These are phyloP conservation scores for Wasmannia auropunctata DNA, from an alignment of 1,140 invertebrate species.

Conservation along the genomic window DNA sequence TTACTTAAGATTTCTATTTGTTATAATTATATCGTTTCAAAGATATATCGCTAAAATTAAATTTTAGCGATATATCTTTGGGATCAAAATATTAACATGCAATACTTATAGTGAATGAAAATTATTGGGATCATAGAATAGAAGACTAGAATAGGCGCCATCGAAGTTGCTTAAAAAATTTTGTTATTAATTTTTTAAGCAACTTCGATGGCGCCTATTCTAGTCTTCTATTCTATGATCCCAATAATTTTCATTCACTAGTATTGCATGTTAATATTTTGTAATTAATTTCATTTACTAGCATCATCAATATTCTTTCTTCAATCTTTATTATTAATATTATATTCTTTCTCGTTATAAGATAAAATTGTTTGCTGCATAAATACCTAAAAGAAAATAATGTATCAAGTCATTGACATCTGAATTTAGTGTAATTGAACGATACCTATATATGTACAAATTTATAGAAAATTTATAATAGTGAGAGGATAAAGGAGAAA, in stretches of 20 bases:
- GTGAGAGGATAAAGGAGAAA: neutral
- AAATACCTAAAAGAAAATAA: neutral
- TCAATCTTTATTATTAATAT: neutral
- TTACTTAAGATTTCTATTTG: too few relatives aligned
- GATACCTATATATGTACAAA: neutral
- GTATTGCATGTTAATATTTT: neutral
- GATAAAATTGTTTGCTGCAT: neutral
- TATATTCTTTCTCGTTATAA: neutral
- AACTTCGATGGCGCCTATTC: neutral
- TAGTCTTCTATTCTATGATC: too few relatives aligned
- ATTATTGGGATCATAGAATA: too few relatives aligned
- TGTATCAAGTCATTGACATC: neutral
- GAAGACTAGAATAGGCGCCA: neutral
- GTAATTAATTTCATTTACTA: neutral
- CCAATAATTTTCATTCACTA: neutral
- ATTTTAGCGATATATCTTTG: too few relatives aligned
- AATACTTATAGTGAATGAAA: neutral
- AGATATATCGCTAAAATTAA: neutral
- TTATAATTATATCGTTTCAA: too few relatives aligned
- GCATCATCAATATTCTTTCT: neutral
- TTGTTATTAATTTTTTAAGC: neutral
- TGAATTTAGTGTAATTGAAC: slow-evolving; percentile 1
- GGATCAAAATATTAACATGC: neutral
- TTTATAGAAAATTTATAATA: neutral
- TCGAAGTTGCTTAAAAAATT: neutral